Base-by-base conservation (phyloP, 2,113 vertebrate species). In the Rutilus rutilus region DNA sequence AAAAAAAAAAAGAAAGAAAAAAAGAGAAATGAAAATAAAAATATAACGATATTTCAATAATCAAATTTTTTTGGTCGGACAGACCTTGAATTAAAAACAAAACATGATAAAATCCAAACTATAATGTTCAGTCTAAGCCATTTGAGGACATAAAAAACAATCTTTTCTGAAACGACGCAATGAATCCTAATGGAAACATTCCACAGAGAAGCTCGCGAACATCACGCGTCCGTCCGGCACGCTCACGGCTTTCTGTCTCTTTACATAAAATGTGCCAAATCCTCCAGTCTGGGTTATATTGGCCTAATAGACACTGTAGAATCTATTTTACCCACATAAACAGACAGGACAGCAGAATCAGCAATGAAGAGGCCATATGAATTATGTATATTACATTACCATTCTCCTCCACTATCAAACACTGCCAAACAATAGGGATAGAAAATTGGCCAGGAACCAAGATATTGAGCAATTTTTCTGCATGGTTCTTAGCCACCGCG, bases 371-470 rank as follows among this genome's bases (percentile, higher is more conserved):
- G 91, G 92, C 92, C 90, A 89, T 93, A 97, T 99, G 96, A 97
- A 98, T 98, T 97, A 98, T 99, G 96, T 93, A 99, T 97, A 92
- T 89, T 91, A 91, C 92, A 94, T 96, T 95, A 93, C 95, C 94
- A 95, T 95, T 95, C 92, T 93, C 92, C 92, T 91, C 93, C 91
- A 93, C 92, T 94, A 90, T 92, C 91, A 95, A 88, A 87, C 91
- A 89, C 87, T 89, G 89, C 92, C 94, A 94, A 93, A 95, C 93
- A 95, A 94, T 93, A 93, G 92, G 73, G 54, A 90, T 94, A 91
- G 93, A 91, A 96, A 97, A 98, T 97, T 95, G 97, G 94, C 92
- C 92, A 90, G 90, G 92, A 95, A 96, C 92, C 92, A 92, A 95
- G 94, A 97, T 97, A 97, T 96, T 93, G 96, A 96, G 94, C 95